Conservation (phyloP, 2,797 vertebrate genomes). For the Tachyglossus aculeatus region DNA sequence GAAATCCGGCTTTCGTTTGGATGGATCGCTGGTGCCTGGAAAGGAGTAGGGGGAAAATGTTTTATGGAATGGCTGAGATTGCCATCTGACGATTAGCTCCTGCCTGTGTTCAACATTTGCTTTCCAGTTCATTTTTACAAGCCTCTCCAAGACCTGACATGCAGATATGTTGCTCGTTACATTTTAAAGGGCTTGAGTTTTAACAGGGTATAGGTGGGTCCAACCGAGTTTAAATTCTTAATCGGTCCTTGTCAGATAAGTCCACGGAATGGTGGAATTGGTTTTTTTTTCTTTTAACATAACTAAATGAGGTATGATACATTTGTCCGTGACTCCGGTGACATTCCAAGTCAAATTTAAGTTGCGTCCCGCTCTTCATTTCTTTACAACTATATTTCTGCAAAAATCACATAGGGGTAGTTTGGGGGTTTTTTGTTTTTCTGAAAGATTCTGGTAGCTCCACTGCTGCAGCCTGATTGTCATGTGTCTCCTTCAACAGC, state of each 20-base stretch:
- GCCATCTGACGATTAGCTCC: background rate
- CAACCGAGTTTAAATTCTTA: too few species aligned
- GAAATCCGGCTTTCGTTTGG: slow-evolving; percentile 1
- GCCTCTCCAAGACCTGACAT: too few species aligned
- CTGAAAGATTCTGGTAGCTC: too few species aligned
- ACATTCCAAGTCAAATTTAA: slow-evolving; percentile 13
- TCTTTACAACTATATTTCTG: background rate
- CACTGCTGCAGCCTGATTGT: background rate
- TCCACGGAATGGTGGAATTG: background rate
- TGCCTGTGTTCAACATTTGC: background rate
- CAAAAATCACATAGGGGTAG: background rate
- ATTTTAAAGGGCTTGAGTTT: background rate
- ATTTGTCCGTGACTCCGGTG: slow-evolving; percentile 13
- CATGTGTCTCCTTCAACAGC: background rate
- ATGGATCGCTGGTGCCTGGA: slow-evolving; percentile 2
- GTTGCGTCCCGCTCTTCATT: background rate
- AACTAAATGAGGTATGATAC: background rate
- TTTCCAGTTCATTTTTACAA: background rate
- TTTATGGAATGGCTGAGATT: background rate
- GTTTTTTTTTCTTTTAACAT: background rate
- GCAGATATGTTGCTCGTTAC: background rate
- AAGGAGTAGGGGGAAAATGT: background rate
- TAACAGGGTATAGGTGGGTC: too few species aligned
- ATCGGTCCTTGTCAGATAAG: too few species aligned
- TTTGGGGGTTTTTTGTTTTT: background rate